These are phyloP conservation scores for Elanus axillaris DNA, from an alignment of 2,113 vertebrate genomes.

Conservation along the genomic window DNA sequence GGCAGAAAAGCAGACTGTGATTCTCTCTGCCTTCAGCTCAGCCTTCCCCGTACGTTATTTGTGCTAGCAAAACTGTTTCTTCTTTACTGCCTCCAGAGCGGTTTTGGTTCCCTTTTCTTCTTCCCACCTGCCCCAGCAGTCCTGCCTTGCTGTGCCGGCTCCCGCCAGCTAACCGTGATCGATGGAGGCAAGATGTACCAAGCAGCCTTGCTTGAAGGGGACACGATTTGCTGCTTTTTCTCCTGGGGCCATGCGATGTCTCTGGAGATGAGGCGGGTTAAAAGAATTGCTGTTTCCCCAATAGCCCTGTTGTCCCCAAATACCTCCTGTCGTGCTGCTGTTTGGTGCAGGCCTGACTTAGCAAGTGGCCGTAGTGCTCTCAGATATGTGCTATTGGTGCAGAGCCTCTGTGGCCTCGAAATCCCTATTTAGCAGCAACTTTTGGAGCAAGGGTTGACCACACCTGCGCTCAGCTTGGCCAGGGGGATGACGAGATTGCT, in stretches of 20 bases:
- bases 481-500: conserved; percentile 30
- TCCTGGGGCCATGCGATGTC: not conserved
- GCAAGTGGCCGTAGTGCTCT: not conserved
- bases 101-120: not conserved
- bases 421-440: conserved; percentile 13
- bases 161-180: fast-evolving
- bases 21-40: not conserved
- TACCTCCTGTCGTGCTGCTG: not conserved
- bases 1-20: not conserved
- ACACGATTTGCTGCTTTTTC: not conserved
- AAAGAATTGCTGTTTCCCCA: not conserved
- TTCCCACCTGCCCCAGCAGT: not conserved
- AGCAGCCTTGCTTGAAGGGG: not conserved
- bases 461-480: conserved; percentile 32
- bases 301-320: not conserved
- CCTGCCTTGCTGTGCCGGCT: not conserved
- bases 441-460: conserved; percentile 26
- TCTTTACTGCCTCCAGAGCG: not conserved
- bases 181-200: not conserved
- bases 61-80: not conserved
- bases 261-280: not conserved
- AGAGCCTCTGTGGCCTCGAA: conserved; percentile 6
- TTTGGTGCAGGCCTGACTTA: not conserved
- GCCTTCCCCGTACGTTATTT: fast-evolving
- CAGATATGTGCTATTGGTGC: not conserved